Evolutionary conservation across 2,797 vertebrate species (phyloP), one percentile per base, ranked within the genome.

Genomic region (Crax fasciolata): DNA sequence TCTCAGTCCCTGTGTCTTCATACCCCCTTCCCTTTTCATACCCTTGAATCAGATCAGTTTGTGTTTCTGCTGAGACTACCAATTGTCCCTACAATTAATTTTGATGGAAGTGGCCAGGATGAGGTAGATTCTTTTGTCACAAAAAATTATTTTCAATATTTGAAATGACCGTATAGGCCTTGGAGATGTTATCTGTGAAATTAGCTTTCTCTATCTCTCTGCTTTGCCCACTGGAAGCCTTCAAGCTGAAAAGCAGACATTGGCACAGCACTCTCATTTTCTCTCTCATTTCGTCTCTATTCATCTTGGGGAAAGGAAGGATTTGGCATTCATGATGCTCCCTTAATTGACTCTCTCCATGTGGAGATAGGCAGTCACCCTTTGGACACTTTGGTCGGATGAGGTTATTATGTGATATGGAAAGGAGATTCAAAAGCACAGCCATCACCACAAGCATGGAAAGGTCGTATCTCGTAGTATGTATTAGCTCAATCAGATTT

Each of bases 131-230:
- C 30, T 74, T 62, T 84, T 90, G 38, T 94, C 65, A 86, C 61
- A 84, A 91, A 77, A 90, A 93, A 90, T 58, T 66, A 62, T 90
- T 95, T 94, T 63, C 77, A 88, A 52, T 75, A 58, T 81, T 87
- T 91, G 62, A 96, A 92, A 86, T 82, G 65, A n/a, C 68, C 85
- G 5, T 78, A 38, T 91, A 94, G 90, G 62, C 74, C 62, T 92
- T 94, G 58, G 49, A 84, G 75, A 94, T 95, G 28, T 91, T 94
- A 96, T 94, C 94, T 87, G 44, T 80, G 90, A 91, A 94, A 96
- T 79, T 92, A 84, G 43, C 52, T 92, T 96, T 93, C 71, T 82
- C 71, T 89, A 35, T 96, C 93, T 96, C 63, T 87, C 39, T 3
- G 16, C 79, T 97, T 94, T 88, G 81, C 84, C 76, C 61, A 63